Evolutionary conservation across 2,113 vertebrate genomes (phyloP).

Genomic region (Herpailurus yagouaroundi): DNA sequence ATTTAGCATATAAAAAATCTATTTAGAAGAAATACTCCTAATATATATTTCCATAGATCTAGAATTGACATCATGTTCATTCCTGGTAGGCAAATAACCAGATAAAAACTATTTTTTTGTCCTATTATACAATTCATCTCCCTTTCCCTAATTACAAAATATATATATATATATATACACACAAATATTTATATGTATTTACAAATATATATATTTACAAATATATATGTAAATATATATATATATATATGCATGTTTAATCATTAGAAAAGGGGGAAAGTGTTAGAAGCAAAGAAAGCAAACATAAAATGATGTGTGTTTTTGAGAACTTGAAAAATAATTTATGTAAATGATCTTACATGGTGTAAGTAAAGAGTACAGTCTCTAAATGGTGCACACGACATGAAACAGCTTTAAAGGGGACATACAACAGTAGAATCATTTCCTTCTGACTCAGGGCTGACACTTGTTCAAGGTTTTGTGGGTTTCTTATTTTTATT

Average conservation of each 20-base stretch:
- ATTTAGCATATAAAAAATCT: background rate
- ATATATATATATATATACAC: background rate
- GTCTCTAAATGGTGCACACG: background rate
- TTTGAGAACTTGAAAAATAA: background rate
- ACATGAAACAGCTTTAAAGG: background rate
- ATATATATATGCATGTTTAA: too few relatives aligned
- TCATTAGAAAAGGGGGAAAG: background rate
- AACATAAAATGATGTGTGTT: background rate
- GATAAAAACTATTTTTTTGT: background rate
- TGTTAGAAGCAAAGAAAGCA: background rate
- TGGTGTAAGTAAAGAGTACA: background rate
- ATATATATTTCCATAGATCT: background rate
- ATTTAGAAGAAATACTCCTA: background rate
- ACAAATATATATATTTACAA: too few relatives aligned
- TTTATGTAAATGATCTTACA: background rate
- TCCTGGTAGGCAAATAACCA: background rate
- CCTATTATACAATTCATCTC: background rate
- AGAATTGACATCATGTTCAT: background rate
- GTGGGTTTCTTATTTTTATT: background rate
- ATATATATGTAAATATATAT: too few relatives aligned
- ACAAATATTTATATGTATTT: too few relatives aligned
- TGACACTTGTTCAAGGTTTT: background rate
- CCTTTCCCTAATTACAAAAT: background rate
- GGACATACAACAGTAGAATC: background rate
- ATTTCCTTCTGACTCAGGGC: background rate